Evolutionary conservation across 2,797 vertebrate genomes (phyloP).

Genomic region (Sebastes dallii): DNA sequence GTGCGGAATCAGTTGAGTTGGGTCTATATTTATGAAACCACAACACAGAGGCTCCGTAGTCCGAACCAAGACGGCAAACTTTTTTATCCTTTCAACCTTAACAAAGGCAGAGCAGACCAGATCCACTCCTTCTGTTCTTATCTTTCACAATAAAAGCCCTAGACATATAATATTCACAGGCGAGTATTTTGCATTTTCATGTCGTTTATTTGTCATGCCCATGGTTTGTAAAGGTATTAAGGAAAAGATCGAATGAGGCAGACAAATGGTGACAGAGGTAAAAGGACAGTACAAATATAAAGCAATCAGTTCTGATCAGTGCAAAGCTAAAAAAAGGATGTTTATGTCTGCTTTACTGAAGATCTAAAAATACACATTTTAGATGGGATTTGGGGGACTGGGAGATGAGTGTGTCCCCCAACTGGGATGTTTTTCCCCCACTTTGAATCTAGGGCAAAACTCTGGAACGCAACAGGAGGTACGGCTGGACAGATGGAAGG

Average conservation of each 20-base stretch:
- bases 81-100: too few relatives aligned
- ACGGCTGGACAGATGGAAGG: slow-evolving; percentile 57
- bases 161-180: too few relatives aligned
- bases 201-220: too few relatives aligned
- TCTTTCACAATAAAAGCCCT: too few relatives aligned
- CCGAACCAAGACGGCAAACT: too few relatives aligned
- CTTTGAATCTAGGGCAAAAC: slow-evolving; percentile 47
- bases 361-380: slow-evolving; percentile 50
- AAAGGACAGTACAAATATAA: neutral
- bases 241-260: neutral
- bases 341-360: slow-evolving; percentile 1
- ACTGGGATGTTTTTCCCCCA: slow-evolving; percentile 17
- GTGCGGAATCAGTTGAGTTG: too few relatives aligned
- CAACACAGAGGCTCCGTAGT: too few relatives aligned
- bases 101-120: too few relatives aligned
- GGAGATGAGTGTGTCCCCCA: slow-evolving; percentile 4
- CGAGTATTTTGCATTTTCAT: too few relatives aligned
- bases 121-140: too few relatives aligned
- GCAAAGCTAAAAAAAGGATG: neutral
- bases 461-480: slow-evolving; percentile 34
- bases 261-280: neutral
- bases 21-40: too few relatives aligned
- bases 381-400: slow-evolving; percentile 11
- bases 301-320: neutral
- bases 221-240: neutral